Evolutionary conservation across 1,140 invertebrate species (phyloP).

Genomic region (Hetaerina americana): DNA sequence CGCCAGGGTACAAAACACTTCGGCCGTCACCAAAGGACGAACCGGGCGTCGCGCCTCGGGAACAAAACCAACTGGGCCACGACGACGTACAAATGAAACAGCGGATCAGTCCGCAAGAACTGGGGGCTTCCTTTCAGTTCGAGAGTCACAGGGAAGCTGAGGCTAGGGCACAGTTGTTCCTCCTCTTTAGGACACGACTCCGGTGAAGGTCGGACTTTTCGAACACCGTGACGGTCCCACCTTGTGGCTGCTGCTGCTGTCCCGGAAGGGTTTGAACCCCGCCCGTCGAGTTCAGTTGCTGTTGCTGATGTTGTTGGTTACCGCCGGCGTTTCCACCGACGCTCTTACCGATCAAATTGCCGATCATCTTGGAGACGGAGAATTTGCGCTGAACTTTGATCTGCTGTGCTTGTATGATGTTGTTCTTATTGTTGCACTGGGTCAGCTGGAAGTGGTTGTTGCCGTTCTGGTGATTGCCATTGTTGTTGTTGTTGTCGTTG

Average conservation of each 20-base stretch:
- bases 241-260: conserved; percentile 20
- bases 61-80: no score
- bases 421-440: conserved; percentile 19
- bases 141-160: conserved; percentile 40
- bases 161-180: conserved; percentile 37
- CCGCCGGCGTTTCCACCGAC: conserved; percentile 16
- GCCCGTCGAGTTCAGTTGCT: conserved; percentile 20
- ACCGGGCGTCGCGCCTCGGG: no score
- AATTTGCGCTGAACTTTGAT: conserved; percentile 39
- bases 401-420: not conserved
- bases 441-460: not conserved
- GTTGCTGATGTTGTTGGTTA: conserved; percentile 26
- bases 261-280: conserved; percentile 11
- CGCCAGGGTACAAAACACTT: no score
- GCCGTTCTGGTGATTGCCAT: conserved; percentile 14
- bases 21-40: no score
- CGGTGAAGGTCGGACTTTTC: conserved; percentile 42
- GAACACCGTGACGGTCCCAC: conserved; percentile 39
- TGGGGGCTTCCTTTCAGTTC: not conserved
- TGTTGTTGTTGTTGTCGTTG: conserved; percentile 32
- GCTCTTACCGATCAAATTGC: conserved; percentile 46
- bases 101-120: not conserved
- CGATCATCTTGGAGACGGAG: conserved; percentile 64
- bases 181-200: conserved; percentile 35
- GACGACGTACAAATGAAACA: no score